Percentiles rank a stretch among this genome's conserved stretches.
Conservation (phyloP, 64 coral and sea anemone genomes). For the Hydrozoanthus tunicans region DNA sequence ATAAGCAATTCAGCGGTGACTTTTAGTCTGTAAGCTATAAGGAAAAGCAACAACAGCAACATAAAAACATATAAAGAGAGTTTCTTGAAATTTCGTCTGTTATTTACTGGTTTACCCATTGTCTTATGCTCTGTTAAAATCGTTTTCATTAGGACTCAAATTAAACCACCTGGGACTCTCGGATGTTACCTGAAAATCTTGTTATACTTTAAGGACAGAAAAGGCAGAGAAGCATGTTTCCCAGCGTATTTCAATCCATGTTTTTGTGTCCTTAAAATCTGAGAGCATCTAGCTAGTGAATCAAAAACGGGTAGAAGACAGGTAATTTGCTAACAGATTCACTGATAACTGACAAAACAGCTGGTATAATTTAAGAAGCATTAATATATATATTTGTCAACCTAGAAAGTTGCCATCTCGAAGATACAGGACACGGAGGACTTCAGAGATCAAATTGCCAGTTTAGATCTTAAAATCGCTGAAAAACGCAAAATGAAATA, state of each 20-base stretch:
- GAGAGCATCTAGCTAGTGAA: neutral
- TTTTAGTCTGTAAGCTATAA: slow-evolving; percentile 34
- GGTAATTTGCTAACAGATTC: neutral
- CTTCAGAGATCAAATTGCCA: no score
- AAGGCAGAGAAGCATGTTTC: neutral
- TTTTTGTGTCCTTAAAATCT: neutral
- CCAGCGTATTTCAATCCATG: neutral
- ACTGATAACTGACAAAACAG: neutral
- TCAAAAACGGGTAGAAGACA: neutral
- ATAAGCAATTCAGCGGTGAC: neutral
- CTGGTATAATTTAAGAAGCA: neutral
- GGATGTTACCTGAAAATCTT: neutral
- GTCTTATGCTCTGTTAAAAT: neutral
- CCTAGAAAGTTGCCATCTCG: no score
- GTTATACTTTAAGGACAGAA: neutral
- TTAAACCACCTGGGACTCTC: neutral
- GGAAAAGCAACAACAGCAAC: neutral
- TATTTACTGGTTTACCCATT: neutral
- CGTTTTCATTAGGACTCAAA: neutral
- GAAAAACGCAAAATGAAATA: no score
- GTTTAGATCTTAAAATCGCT: no score
- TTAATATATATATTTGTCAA: no score
- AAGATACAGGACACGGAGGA: no score
- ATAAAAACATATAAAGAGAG: neutral
- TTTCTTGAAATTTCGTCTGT: neutral